phyloP scores from a whole-genome alignment of 2,113 vertebrate genomes.

The Dicaeum eximium region DNA sequence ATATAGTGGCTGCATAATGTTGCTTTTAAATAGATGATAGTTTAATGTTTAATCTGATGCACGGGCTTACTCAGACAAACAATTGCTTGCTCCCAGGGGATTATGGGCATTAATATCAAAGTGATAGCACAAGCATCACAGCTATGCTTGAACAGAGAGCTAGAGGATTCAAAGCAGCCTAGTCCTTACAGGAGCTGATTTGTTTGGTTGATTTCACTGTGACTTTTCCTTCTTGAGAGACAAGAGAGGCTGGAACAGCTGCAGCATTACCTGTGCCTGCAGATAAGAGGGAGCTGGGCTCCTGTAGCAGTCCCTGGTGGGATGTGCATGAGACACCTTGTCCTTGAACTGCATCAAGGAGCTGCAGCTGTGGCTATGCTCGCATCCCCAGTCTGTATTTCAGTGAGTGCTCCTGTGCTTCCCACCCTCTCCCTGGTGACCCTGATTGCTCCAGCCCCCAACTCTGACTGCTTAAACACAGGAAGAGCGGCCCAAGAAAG shows the following conservation, averaged over 20 bases:
- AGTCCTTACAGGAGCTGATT: constrained; percentile 34
- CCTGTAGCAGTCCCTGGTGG: not conserved
- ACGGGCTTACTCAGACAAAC: constrained; percentile 68
- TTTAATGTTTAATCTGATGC: constrained; percentile 64
- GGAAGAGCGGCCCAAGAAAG: not conserved
- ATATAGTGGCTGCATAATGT: constrained; percentile 49
- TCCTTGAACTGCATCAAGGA: not conserved
- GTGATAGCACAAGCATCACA: constrained; percentile 57
- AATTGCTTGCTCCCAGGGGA: constrained; percentile 53
- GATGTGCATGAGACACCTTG: not conserved
- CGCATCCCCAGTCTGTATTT: not conserved
- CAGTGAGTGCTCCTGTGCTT: not conserved
- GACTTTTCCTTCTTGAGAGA: not conserved
- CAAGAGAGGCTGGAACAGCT: not conserved
- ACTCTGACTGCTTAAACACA: not conserved
- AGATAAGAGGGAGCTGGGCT: not conserved
- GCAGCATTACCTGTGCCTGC: not conserved
- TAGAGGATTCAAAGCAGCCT: constrained; percentile 44
- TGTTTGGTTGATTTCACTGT: not conserved
- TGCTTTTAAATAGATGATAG: constrained; percentile 49
- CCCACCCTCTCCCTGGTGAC: too few relatives aligned
- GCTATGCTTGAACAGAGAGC: constrained; percentile 36
- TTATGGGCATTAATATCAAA: constrained; percentile 71
- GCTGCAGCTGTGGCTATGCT: not conserved
- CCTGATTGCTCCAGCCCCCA: not conserved